phyloP scores from a whole-genome alignment of 2,888 invertebrate genomes.

The Diabrotica balteata region DNA sequence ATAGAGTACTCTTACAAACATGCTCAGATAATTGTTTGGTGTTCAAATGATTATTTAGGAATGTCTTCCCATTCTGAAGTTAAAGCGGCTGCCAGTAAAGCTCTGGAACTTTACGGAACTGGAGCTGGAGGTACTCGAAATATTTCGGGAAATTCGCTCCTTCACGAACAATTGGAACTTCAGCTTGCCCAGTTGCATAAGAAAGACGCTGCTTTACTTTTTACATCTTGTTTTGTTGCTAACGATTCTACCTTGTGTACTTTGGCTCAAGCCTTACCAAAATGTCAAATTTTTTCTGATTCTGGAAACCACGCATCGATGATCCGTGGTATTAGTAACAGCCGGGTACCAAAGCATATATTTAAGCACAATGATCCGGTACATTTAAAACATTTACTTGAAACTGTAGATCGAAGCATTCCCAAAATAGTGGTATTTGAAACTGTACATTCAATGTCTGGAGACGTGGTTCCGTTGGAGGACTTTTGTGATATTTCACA shows the following conservation, averaged over 20 bases:
- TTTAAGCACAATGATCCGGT: constrained; percentile 92
- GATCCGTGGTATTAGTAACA: constrained; percentile 96
- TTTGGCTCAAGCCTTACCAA: constrained; percentile 84
- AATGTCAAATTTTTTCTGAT: constrained; percentile 93
- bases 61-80: constrained; percentile 91
- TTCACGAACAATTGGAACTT: constrained; percentile 86
- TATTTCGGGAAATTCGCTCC: constrained; percentile 93
- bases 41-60: constrained; percentile 97
- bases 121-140: constrained; percentile 97
- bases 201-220: constrained; percentile 90
- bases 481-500: constrained; percentile 90
- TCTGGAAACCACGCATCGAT: constrained; percentile 98
- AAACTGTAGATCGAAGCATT: constrained; percentile 72
- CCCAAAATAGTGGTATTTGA: constrained; percentile 99
- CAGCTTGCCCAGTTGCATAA: constrained; percentile 86
- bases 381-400: constrained; percentile 81
- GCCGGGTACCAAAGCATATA: constrained; percentile 90
- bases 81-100: constrained; percentile 79
- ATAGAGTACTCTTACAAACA: constrained; percentile 82
- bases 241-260: constrained; percentile 96
- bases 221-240: constrained; percentile 96
- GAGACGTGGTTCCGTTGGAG: constrained; percentile 90
- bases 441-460: constrained; percentile 98
- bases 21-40: constrained; percentile 95
- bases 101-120: constrained; percentile 84